phyloP scores from a whole-genome alignment of 1,140 invertebrate species.

The Bombus superbus region DNA sequence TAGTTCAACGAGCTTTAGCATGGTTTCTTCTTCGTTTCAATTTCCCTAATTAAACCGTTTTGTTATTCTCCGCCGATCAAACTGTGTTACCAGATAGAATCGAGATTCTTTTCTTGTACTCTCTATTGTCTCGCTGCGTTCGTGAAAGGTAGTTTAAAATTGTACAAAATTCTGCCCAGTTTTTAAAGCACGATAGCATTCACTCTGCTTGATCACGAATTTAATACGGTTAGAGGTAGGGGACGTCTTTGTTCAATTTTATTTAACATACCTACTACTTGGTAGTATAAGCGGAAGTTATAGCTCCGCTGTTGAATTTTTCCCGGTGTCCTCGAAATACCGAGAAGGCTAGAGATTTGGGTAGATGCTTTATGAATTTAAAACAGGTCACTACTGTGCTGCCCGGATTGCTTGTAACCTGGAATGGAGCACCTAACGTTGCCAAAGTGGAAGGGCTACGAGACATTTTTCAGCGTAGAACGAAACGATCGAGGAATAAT shows the following conservation, averaged over 20 bases:
- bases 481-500: neutral
- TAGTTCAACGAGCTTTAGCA: neutral
- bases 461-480: neutral
- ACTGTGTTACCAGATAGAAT: neutral
- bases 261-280: neutral
- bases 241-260: neutral
- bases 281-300: neutral
- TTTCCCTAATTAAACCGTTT: conserved; percentile 58
- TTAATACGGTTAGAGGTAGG: too few species aligned
- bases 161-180: neutral
- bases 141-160: neutral
- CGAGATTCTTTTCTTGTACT: neutral
- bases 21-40: conserved; percentile 48
- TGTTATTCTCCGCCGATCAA: conserved; percentile 1
- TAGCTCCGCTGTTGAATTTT: neutral
- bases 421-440: neutral
- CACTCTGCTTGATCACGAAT: neutral
- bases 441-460: neutral
- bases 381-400: neutral
- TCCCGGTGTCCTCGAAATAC: neutral
- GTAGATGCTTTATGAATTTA: conserved; percentile 28
- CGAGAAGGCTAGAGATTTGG: neutral
- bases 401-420: neutral
- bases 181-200: neutral
- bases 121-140: neutral